Evolutionary conservation across 2,797 vertebrate genomes (phyloP).

Genomic region (Kryptolebias ocellatus): DNA sequence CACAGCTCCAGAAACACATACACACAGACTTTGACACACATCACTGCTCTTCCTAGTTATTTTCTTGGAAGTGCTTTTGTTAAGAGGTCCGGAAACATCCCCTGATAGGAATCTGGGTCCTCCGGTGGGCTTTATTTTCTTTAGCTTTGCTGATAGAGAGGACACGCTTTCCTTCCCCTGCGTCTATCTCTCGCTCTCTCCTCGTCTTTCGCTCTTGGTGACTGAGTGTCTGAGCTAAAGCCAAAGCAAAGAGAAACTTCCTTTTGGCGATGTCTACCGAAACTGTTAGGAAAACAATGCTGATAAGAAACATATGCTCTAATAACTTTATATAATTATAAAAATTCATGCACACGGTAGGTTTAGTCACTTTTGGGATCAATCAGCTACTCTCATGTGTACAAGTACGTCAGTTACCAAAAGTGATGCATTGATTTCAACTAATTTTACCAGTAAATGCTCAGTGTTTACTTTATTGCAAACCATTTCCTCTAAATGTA

Average conservation of each 20-base stretch:
- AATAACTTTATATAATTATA: conserved; percentile 42
- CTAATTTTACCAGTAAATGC: conserved; percentile 13
- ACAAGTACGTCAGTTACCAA: conserved; percentile 18
- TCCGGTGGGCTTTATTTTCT: conserved; percentile 76
- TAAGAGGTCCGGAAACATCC: conserved; percentile 76
- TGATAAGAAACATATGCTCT: conserved; percentile 57
- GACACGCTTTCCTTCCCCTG: conserved; percentile 63
- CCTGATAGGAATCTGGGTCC: conserved; percentile 76
- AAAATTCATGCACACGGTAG: conserved; percentile 30
- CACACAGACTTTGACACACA: conserved; percentile 55
- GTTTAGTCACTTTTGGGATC: conserved; percentile 23
- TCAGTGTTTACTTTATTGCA: conserved; percentile 4
- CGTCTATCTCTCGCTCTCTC: conserved; percentile 36
- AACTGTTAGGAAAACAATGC: conserved; percentile 61
- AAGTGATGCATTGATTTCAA: background rate
- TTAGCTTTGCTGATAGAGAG: conserved; percentile 70
- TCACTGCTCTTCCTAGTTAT: conserved; percentile 65
- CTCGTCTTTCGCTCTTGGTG: conserved; percentile 48
- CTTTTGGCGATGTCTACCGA: conserved; percentile 57
- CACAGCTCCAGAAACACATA: conserved; percentile 14
- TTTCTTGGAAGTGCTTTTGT: conserved; percentile 75
- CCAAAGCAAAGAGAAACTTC: conserved; percentile 77
- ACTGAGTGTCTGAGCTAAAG: conserved; percentile 66
- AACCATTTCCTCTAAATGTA: conserved; percentile 13
- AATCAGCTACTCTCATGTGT: conserved; percentile 33